These are phyloP conservation scores for Cephalopholis sonnerati DNA, from an alignment of 2,113 vertebrate genomes.

Conservation along the genomic window DNA sequence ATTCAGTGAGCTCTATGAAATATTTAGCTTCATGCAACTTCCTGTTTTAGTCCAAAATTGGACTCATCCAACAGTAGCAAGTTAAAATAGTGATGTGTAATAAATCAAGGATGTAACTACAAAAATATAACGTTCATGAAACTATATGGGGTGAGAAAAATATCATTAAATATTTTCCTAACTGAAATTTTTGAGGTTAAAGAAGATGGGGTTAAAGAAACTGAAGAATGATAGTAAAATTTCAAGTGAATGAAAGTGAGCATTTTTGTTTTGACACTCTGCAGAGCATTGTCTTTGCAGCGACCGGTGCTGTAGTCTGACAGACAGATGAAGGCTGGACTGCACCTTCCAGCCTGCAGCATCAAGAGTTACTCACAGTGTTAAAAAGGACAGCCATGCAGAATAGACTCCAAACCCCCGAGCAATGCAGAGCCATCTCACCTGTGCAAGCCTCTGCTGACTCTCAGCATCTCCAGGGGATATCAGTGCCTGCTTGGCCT, in stretches of 20 bases:
- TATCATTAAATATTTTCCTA: neutral
- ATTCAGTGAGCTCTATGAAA: neutral
- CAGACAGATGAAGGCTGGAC: neutral
- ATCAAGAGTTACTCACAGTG: neutral
- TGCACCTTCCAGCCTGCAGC: neutral
- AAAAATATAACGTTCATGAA: neutral
- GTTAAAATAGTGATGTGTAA: neutral
- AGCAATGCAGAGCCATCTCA: constrained; percentile 65
- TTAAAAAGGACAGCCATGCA: constrained; percentile 14
- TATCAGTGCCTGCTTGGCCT: constrained; percentile 94
- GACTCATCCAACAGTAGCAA: neutral
- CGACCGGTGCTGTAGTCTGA: neutral
- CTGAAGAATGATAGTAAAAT: neutral
- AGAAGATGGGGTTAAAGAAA: neutral
- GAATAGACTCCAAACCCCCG: neutral
- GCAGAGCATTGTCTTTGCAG: neutral
- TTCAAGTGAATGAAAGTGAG: neutral
- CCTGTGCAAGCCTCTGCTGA: constrained; percentile 97
- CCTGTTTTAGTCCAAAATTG: neutral
- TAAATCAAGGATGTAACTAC: neutral
- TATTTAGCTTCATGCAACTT: neutral
- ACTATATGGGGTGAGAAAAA: neutral
- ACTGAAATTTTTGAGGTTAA: neutral
- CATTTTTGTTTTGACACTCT: constrained; percentile 15
- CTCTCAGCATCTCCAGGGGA: constrained; percentile 94